Conservation (phyloP, 2,113 vertebrate species). For the Thamnaconus septentrionalis region DNA sequence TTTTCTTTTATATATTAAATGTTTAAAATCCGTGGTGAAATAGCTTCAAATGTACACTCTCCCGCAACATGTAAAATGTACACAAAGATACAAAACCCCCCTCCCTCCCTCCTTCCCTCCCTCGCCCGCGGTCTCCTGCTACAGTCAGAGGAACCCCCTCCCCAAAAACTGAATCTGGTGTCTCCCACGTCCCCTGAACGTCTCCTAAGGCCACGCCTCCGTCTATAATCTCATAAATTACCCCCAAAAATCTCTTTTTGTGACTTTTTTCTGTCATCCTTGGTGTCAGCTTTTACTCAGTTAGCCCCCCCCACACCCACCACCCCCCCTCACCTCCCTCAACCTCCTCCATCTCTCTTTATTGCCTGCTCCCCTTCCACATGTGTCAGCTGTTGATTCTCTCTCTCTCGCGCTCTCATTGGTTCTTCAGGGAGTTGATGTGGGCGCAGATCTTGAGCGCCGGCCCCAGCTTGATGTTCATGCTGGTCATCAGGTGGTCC, state of each 20-base stretch:
- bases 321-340: no score
- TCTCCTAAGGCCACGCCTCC: slow-evolving; percentile 48
- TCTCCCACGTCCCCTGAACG: slow-evolving; percentile 15
- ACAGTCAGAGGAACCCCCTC: slow-evolving; percentile 18
- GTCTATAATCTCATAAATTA: slow-evolving; percentile 42
- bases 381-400: background rate
- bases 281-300: slow-evolving; percentile 34
- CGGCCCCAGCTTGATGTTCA: slow-evolving; percentile 98
- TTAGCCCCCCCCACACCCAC: no score
- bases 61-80: slow-evolving; percentile 72
- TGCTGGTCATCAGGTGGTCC: slow-evolving; percentile 97
- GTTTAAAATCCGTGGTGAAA: slow-evolving; percentile 80
- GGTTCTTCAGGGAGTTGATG: slow-evolving; percentile 93
- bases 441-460: slow-evolving; percentile 97
- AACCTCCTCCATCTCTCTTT: slow-evolving; percentile 20
- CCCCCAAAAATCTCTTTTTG: slow-evolving; percentile 33
- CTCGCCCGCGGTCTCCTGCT: slow-evolving; percentile 31
- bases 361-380: slow-evolving; percentile 31
- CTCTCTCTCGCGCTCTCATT: slow-evolving; percentile 53
- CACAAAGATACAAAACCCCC: slow-evolving; percentile 70
- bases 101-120: background rate
- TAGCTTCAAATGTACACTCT: slow-evolving; percentile 75
- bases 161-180: slow-evolving; percentile 33
- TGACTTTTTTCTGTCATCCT: slow-evolving; percentile 52
- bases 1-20: slow-evolving; percentile 79